Base-by-base conservation (phyloP, 1,140 invertebrate species). In the Pachypeltis micranthus region DNA sequence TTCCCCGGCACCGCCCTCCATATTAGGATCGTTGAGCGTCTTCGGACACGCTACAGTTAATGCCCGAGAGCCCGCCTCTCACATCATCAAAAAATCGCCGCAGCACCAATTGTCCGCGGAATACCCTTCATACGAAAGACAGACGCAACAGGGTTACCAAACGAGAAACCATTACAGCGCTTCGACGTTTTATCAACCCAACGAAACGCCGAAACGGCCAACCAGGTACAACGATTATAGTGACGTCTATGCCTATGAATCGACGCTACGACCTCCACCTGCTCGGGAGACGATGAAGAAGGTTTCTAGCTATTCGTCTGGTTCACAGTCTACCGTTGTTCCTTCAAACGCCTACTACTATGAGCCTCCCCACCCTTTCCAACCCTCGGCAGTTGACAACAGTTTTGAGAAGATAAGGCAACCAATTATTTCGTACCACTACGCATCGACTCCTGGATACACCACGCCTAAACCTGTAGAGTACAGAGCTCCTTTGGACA, bases 11-110 rank as follows among this genome's bases (percentile, higher is more conserved):
- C 76, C 76, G 0, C 73, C 76, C 0, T 75, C 72, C 58, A 76
- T 79, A 58, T 66, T 79, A 2, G 77, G 76, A 2, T 77, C 75
- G 24, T 77, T 78, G 47, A 74, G 71, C 21, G 69, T 74, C 0
- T 76, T 77, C 25, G 73, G 75, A 0, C 75, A 77, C 47, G 72
- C 72, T 0, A 70, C 74, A 1, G 59, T 74, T 0, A 76, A 77
- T 56, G 70, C 73, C 1, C 70, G 76, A 14, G 71, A 68, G 19
- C 68, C 67, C 2, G 65, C 63, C 0, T 64, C 63, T 26, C 58
- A 57, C 7, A 60, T 64, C 1, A 60, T 7, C n/a, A 31, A 59
- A 25, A 64, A 64, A 56, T 19, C 23, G 1, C 24, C 63, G 1
- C 59, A 44, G 55, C 58, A 56, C 0, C 58, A 58, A 2, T 19